Base-by-base conservation (phyloP, 2,113 vertebrate species). In the Urocitellus parryii region DNA sequence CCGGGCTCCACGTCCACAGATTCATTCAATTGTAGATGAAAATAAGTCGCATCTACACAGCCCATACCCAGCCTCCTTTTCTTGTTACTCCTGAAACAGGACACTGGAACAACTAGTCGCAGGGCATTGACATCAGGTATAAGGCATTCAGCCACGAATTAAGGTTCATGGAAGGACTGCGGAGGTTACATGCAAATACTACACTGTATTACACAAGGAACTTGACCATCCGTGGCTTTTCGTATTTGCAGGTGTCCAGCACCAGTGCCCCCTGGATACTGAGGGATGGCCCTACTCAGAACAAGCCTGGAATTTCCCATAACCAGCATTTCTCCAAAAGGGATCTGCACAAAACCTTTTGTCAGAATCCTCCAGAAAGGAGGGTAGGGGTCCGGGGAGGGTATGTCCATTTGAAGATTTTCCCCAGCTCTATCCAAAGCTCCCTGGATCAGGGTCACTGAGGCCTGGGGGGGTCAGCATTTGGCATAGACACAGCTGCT, bases 301-400 rank as follows among this genome's bases (percentile, higher is more conserved):
- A 37, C 5, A 70, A 53, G 56, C 24, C 77, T 29, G 13, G 37
- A 77, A 45, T 27, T 56, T 17, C 25, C 61, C 37, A 8, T 25
- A 53, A 18, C 56, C 45, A 48, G 73, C 27, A n/a, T 67, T 18
- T 76, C 25, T 82, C 6, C 24, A 34, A 5, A 11, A 32, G 27
- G 9, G 0, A 2, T 39, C 32, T 45, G 7, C n/a, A 39, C 9
- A 12, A 17, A 34, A 24, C 5, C 4, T 42, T 27, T 17, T 20
- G 2, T 29, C 68, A 87, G 39, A 65, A 18, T 56, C 61, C 42
- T 39, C 45, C 56, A 42, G 32, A 32, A 67, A 81, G 34, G 11
- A 68, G 27, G 25, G 0, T 8, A 9, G n/a, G 4, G 4, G 4
- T 27, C 1, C 8, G 11, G 53, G 25, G 48, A 51, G 29, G 13